These are phyloP conservation scores for Tupaia chinensis DNA, from an alignment of 2,113 vertebrate species.

Conservation along the genomic window DNA sequence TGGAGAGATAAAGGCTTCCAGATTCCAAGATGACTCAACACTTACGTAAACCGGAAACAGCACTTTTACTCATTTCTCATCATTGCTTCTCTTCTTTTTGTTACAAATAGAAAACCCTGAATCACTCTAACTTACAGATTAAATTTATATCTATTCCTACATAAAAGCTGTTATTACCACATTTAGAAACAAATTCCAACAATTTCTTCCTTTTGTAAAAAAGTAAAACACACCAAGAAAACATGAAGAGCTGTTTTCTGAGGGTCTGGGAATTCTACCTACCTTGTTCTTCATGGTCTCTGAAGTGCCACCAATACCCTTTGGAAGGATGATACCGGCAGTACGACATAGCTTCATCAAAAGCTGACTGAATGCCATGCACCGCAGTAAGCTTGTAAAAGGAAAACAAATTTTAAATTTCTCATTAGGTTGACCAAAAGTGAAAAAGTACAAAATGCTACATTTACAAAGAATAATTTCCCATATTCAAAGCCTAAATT, in stretches of 20 bases:
- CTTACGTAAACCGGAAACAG: conserved; percentile 17
- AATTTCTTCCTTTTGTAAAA: background rate
- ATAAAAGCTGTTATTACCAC: background rate
- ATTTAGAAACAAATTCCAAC: background rate
- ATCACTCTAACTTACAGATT: background rate
- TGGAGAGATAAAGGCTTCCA: background rate
- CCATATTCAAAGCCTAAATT: conserved; percentile 21
- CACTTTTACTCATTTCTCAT: conserved; percentile 31
- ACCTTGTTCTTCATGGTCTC: conserved; percentile 99
- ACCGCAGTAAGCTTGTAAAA: conserved; percentile 94
- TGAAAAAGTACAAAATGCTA: conserved; percentile 43
- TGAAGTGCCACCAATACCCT: conserved; percentile 99
- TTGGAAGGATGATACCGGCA: conserved; percentile 99
- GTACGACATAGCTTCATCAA: conserved; percentile 99
- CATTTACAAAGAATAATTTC: conserved; percentile 37
- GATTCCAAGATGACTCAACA: conserved; percentile 37
- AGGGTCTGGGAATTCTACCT: conserved; percentile 84
- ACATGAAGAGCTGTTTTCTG: background rate
- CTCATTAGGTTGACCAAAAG: conserved; percentile 33
- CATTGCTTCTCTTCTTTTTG: background rate
- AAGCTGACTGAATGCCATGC: conserved; percentile 98
- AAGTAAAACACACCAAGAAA: conserved; percentile 30
- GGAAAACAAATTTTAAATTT: conserved; percentile 61
- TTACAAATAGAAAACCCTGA: conserved; percentile 55
- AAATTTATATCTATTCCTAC: conserved; percentile 18